Conservation (phyloP, 2,797 vertebrate genomes). For the Cygnus olor region DNA sequence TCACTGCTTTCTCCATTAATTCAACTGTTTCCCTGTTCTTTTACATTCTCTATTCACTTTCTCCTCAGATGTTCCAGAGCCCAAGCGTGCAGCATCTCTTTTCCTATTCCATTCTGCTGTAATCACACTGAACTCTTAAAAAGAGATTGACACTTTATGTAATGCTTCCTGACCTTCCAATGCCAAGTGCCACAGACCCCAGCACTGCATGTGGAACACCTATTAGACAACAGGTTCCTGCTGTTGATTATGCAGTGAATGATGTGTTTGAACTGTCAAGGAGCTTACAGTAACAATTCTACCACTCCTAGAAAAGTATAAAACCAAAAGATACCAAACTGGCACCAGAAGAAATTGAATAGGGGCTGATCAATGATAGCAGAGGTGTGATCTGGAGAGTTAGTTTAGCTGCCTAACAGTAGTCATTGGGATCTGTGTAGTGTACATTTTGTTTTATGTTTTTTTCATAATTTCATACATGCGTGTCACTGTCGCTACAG, state of each 20-base stretch:
- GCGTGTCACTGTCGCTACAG: conserved; percentile 35
- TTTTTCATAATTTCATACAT: conserved; percentile 61
- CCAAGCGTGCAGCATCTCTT: background rate
- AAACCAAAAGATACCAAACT: background rate
- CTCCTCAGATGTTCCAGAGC: background rate
- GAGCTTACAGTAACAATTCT: background rate
- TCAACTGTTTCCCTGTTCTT: background rate
- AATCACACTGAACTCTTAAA: background rate
- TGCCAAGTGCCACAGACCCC: conserved; percentile 43
- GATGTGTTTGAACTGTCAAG: background rate
- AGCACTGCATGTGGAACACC: background rate
- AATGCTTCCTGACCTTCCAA: conserved; percentile 30
- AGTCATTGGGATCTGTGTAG: conserved; percentile 46
- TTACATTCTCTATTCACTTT: background rate
- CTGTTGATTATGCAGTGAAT: background rate
- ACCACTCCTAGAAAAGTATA: background rate
- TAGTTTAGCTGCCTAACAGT: conserved; percentile 45
- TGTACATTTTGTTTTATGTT: conserved; percentile 50
- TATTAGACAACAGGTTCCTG: background rate
- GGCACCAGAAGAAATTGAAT: background rate
- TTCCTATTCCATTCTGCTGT: conserved; percentile 19
- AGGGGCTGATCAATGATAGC: background rate
- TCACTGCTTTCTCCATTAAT: background rate
- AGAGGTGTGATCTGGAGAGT: conserved; percentile 69
- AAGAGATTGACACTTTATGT: background rate